A percentile compares a stretch with the other conserved stretches of the same genome.
Evolutionary conservation across 2,797 vertebrate species (phyloP).

Genomic region (Gymnopithys bicolor): DNA sequence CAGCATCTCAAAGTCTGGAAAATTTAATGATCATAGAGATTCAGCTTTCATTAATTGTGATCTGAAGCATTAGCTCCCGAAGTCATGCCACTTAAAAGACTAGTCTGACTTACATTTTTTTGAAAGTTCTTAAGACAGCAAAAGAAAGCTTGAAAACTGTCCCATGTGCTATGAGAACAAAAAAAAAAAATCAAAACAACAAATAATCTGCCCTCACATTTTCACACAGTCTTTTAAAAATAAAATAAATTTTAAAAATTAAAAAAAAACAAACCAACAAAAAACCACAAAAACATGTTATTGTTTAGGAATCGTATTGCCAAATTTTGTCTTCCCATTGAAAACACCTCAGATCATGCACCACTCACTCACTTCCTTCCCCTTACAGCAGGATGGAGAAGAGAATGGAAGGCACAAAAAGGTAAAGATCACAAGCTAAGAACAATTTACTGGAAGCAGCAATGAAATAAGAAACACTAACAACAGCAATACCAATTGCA

Average conservation of each 20-base stretch:
- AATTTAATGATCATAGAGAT: not conserved
- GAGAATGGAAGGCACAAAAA: not conserved
- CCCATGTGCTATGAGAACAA: not conserved
- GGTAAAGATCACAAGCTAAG: not conserved
- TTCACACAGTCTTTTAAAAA: not conserved
- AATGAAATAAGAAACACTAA: fast-evolving
- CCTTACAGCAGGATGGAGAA: not conserved
- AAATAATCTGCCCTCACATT: not conserved
- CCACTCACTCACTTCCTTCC: not conserved
- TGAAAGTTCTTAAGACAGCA: not conserved
- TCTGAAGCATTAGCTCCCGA: not conserved
- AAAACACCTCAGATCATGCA: not conserved
- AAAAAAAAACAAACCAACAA: too few relatives aligned
- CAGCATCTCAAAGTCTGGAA: not conserved
- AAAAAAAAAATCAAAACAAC: not conserved
- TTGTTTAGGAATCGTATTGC: not conserved
- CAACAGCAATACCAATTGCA: not conserved
- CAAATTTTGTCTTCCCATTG: not conserved
- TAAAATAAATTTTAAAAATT: not conserved
- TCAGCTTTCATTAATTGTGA: not conserved
- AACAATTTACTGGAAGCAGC: not conserved
- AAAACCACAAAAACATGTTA: not conserved
- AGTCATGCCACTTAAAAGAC: not conserved
- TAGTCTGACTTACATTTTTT: not conserved
- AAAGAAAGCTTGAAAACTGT: not conserved